Percentiles rank a stretch among this genome's conserved stretches.
Evolutionary conservation across 2,888 invertebrate genomes (phyloP).

Genomic region (Lithosia quadra): DNA sequence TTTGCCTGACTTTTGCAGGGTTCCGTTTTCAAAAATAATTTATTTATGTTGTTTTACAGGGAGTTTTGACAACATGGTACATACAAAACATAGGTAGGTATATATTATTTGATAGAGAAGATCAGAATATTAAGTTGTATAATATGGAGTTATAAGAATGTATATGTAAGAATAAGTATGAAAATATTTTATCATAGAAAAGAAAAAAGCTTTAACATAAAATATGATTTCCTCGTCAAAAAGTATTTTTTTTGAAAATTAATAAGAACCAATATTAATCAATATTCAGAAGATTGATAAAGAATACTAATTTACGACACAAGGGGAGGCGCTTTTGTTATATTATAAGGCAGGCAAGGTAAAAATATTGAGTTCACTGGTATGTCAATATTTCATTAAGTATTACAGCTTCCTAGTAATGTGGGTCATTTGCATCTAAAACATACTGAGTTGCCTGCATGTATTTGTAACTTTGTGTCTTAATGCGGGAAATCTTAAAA

Average conservation of each 20-base stretch:
- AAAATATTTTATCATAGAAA: too few species aligned
- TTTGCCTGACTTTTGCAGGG: conserved; percentile 14
- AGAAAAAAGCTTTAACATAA: too few species aligned
- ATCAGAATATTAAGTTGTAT: neutral
- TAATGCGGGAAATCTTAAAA: too few species aligned
- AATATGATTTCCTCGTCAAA: too few species aligned
- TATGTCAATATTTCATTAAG: neutral
- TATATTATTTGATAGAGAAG: too few species aligned
- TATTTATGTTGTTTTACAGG: neutral
- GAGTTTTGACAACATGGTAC: too few species aligned
- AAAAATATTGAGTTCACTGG: neutral
- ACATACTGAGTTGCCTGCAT: too few species aligned
- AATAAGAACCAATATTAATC: too few species aligned
- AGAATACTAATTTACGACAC: neutral
- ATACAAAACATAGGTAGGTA: too few species aligned
- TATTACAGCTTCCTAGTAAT: neutral
- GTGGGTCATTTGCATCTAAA: neutral
- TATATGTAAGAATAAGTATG: neutral
- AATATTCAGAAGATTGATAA: neutral
- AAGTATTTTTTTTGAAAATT: too few species aligned
- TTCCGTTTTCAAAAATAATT: conserved; percentile 37
- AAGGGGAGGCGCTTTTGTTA: too few species aligned
- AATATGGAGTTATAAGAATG: neutral
- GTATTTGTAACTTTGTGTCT: too few species aligned
- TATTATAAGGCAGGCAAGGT: neutral